phyloP scores from a whole-genome alignment of 1,140 invertebrate species.

The Anastatus disparis region DNA sequence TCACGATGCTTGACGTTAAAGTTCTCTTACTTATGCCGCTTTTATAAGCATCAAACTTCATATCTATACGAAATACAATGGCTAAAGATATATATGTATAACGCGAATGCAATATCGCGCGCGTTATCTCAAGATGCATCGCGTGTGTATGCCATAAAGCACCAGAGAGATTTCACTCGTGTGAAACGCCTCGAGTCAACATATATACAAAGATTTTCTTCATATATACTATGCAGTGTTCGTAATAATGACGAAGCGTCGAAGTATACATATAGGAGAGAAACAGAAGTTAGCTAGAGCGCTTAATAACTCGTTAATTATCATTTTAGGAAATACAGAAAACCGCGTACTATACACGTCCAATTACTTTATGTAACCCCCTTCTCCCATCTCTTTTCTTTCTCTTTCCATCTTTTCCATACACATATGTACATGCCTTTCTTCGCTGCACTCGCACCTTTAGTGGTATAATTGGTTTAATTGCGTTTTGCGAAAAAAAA shows the following conservation, averaged over 20 bases:
- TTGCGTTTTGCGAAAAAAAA: constrained; percentile 56
- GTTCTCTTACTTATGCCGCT: too few species aligned
- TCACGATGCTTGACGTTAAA: neutral
- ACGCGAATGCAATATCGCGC: neutral
- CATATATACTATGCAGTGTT: too few species aligned
- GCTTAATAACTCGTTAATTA: constrained; percentile 69
- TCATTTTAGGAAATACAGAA: constrained; percentile 69
- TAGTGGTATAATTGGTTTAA: constrained; percentile 64
- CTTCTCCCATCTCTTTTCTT: constrained; percentile 56
- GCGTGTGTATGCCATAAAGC: constrained; percentile 29
- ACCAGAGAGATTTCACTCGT: constrained; percentile 52
- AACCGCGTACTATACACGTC: too few species aligned
- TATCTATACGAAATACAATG: neutral
- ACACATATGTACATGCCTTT: neutral
- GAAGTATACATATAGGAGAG: too few species aligned
- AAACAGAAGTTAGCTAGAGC: constrained; percentile 43
- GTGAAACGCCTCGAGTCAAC: constrained; percentile 48
- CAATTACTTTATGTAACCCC: constrained; percentile 65
- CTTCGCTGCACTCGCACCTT: neutral
- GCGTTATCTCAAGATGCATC: constrained; percentile 34
- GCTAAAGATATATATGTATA: too few species aligned
- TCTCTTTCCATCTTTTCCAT: constrained; percentile 40
- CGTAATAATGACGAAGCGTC: constrained; percentile 12
- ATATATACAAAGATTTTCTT: too few species aligned
- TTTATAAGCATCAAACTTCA: neutral